These are phyloP conservation scores for Noctua pronuba DNA, from an alignment of 2,888 invertebrate species.

Conservation along the genomic window DNA sequence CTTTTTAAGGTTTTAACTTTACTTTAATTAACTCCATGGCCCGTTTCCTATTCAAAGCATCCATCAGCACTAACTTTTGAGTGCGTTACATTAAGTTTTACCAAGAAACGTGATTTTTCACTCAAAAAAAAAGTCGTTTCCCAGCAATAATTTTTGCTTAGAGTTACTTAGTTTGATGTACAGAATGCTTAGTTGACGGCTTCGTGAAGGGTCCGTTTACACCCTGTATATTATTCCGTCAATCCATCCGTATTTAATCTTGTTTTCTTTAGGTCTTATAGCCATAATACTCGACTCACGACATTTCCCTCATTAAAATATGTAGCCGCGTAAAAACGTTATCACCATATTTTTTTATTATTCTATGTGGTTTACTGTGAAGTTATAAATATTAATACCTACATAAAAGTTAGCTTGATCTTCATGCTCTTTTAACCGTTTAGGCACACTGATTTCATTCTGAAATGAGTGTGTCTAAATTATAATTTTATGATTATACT, in stretches of 20 bases:
- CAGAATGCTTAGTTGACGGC: too few relatives aligned
- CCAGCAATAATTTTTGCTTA: too few relatives aligned
- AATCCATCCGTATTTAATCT: background rate
- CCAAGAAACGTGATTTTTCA: too few relatives aligned
- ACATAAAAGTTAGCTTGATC: constrained; percentile 20
- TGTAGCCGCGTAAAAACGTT: background rate
- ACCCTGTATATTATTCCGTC: too few relatives aligned
- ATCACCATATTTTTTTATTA: constrained; percentile 2
- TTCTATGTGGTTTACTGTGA: constrained; percentile 1
- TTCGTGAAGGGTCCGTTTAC: too few relatives aligned
- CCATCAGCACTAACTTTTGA: too few relatives aligned
- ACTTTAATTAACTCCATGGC: too few relatives aligned
- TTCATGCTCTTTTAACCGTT: constrained; percentile 25
- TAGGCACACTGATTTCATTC: constrained; percentile 6
- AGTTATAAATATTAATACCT: constrained; percentile 18
- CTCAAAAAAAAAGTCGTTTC: too few relatives aligned
- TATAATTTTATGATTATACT: constrained; percentile 8
- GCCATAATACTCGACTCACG: background rate
- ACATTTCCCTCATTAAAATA: background rate
- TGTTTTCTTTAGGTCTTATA: background rate
- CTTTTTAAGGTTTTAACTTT: too few relatives aligned
- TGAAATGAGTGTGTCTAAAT: constrained; percentile 13
- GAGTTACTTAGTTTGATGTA: too few relatives aligned
- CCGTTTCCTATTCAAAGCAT: too few relatives aligned
- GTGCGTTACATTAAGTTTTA: too few relatives aligned